Percentiles rank a stretch among this genome's conserved stretches.
phyloP scores from a whole-genome alignment of 92 coral and sea anemone genomes.

The Palythoa caribaeorum region DNA sequence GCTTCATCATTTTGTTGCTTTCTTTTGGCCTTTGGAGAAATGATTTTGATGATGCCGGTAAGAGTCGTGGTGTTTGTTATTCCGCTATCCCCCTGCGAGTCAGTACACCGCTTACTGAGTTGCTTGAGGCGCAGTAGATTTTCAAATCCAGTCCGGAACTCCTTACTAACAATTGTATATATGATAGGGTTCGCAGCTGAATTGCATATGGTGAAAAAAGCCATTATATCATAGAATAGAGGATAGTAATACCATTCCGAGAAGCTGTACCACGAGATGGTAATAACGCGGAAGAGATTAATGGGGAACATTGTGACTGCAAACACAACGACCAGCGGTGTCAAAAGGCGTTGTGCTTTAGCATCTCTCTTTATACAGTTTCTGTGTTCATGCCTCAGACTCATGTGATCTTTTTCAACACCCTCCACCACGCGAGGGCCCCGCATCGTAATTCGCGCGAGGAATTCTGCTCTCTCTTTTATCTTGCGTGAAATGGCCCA shows the following conservation, averaged over 20 bases:
- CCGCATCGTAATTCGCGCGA: constrained; percentile 6
- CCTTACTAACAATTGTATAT: constrained; percentile 21
- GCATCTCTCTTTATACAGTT: background rate
- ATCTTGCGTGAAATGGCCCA: constrained; percentile 12
- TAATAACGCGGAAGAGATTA: constrained; percentile 9
- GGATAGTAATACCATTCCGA: background rate
- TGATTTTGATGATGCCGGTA: background rate
- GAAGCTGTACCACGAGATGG: background rate
- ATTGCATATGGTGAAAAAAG: constrained; percentile 27
- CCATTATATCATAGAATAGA: background rate
- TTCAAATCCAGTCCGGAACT: constrained; percentile 33
- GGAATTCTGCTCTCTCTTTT: constrained; percentile 12
- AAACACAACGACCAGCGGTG: constrained; percentile 36
- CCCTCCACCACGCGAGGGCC: background rate
- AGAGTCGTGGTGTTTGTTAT: constrained; percentile 13
- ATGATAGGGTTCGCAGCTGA: constrained; percentile 37
- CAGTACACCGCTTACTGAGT: constrained; percentile 1
- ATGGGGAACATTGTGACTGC: constrained; percentile 32
- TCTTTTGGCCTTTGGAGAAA: constrained; percentile 4
- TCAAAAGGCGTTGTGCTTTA: constrained; percentile 14
- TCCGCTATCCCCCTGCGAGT: constrained; percentile 23
- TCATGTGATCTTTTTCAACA: background rate
- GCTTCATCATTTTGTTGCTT: background rate
- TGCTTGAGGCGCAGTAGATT: background rate
- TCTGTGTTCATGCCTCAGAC: background rate